A percentile compares a stretch with the other conserved stretches of the same genome.
These are phyloP conservation scores for Molothrus ater DNA, from an alignment of 2,797 vertebrate genomes.

Conservation along the genomic window DNA sequence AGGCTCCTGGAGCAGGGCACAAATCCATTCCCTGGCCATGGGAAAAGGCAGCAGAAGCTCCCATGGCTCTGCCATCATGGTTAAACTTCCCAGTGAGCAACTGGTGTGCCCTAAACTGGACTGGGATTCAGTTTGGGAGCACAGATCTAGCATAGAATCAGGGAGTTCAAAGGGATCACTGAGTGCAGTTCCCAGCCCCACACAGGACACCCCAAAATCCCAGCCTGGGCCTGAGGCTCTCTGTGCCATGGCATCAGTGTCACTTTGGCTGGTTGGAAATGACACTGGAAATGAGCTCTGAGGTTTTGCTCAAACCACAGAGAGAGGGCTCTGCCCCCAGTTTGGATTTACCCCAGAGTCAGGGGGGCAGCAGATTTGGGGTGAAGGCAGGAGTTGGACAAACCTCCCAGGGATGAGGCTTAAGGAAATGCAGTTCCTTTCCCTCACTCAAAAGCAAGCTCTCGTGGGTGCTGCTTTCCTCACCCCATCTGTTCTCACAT, in stretches of 20 bases:
- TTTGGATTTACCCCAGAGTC: neutral
- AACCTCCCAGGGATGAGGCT: neutral
- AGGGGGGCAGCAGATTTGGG: neutral
- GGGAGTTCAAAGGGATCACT: accelerated
- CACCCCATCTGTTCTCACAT: constrained; percentile 14
- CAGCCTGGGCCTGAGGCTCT: neutral
- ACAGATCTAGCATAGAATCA: accelerated
- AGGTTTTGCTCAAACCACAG: neutral
- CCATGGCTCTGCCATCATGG: accelerated
- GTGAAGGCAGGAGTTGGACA: neutral
- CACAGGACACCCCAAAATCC: neutral
- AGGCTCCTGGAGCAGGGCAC: neutral
- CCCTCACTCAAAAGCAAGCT: neutral
- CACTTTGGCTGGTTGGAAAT: neutral
- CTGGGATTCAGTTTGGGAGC: neutral
- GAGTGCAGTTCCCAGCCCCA: neutral
- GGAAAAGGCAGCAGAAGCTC: neutral
- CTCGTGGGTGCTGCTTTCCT: neutral
- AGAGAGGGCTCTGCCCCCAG: neutral
- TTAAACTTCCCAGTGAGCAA: neutral
- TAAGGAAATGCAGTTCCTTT: neutral
- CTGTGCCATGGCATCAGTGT: accelerated
- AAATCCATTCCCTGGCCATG: neutral
- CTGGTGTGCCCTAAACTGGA: neutral
- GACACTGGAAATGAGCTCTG: neutral